Conservation (phyloP, 2,888 invertebrate species). For the Eudemis profundana region DNA sequence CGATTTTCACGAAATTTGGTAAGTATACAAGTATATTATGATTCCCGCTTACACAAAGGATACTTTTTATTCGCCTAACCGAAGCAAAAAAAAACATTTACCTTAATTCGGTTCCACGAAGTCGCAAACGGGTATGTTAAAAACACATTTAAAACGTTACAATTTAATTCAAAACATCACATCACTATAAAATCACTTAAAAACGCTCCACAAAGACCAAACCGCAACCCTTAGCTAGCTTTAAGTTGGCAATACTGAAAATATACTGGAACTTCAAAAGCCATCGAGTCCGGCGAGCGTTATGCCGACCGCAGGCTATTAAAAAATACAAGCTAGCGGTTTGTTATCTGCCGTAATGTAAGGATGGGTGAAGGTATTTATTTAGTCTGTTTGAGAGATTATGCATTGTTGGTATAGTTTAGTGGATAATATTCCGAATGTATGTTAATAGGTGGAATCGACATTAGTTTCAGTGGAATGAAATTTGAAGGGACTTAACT, state of each 20-base stretch:
- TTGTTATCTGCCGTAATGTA: constrained; percentile 28
- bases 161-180: neutral
- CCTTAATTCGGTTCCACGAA: too few species aligned
- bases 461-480: too few species aligned
- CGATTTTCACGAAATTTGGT: too few species aligned
- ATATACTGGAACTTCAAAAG: constrained; percentile 39
- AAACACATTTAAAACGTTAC: neutral
- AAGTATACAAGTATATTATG: too few species aligned
- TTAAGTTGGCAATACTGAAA: constrained; percentile 39
- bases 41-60: too few species aligned
- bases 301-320: constrained; percentile 35
- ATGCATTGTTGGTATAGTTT: neutral
- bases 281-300: constrained; percentile 29
- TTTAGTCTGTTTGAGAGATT: constrained; percentile 31
- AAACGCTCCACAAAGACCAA: constrained; percentile 25
- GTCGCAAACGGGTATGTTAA: too few species aligned
- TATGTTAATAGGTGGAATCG: neutral
- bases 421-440: too few species aligned
- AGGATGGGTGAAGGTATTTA: constrained; percentile 13
- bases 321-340: constrained; percentile 32
- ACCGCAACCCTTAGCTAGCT: constrained; percentile 37
- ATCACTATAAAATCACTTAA: neutral
- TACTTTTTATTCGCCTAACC: too few species aligned
- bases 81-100: too few species aligned
- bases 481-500: too few species aligned